Base-by-base conservation (phyloP, 2,888 invertebrate genomes). In the Epirrhoe alternata region DNA sequence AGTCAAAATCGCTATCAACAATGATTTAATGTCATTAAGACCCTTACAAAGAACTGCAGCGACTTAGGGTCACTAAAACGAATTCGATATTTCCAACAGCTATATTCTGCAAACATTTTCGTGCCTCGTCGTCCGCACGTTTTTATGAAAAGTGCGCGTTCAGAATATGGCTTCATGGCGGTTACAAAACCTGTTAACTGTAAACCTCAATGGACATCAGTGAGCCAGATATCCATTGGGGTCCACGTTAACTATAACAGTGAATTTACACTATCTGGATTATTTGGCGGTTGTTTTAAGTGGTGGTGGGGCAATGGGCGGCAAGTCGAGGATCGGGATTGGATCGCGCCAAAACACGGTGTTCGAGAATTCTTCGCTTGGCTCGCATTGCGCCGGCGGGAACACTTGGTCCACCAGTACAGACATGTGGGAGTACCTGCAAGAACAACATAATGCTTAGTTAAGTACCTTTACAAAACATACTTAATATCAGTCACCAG, bases 351-450 rank as follows among this genome's bases (percentile, higher is more conserved):
- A 99, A 90, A 96, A 99, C 80, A 97, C 96, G 77, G 98, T 98
- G 81, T 97, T 96, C 68, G 97, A 97, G 93, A 96, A 99, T 81
- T 95, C 94, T 78, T 94, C 94, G 80, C 94, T 94, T 16, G 93
- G 90, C 81, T 94, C 95, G 81, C 94, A 94, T 72, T 89, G 89
- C 78, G 96, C 94, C 55, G 97, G 96, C 76, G 99, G 99, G 92
- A 99, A 99, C 87, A 99, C 95, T 89, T 98, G 98, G 94, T 99
- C 99, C 73, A 98, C 99, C 74, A 99, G 96, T 88, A 97, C 97
- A 72, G 97, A 97, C 96, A 99, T 97, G 88, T 97, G 97, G 68
- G 97, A 96, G 92, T 99, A 99, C 85, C 99, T 99, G 61, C 6
- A 56, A 55, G 3, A 61, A 59, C 10, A 58, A 62, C 35, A 38